These are phyloP conservation scores for Drosophila watanabei DNA, from an alignment of 1,140 invertebrate species.

Conservation along the genomic window DNA sequence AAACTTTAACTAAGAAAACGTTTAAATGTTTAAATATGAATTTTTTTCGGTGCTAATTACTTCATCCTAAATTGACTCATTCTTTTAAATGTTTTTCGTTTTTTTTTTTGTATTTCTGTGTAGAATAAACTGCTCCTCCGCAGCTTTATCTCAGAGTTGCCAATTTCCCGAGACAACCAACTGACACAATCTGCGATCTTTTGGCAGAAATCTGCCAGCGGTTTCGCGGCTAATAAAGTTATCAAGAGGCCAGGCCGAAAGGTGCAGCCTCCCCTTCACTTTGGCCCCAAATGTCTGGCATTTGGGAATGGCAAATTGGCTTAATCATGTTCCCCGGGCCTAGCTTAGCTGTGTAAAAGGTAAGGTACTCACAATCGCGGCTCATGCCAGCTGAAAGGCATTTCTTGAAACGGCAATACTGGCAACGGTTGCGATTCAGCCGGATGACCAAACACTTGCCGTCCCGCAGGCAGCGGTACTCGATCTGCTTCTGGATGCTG, in stretches of 20 bases:
- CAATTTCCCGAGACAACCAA: constrained; percentile 43
- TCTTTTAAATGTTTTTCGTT: neutral
- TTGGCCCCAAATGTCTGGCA: constrained; percentile 38
- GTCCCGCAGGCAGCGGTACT: constrained; percentile 97
- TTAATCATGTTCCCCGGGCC: constrained; percentile 33
- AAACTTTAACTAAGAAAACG: neutral
- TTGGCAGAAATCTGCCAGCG: constrained; percentile 39
- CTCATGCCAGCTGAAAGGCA: constrained; percentile 99
- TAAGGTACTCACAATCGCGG: constrained; percentile 92
- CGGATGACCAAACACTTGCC: constrained; percentile 98
- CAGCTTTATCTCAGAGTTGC: constrained; percentile 31
- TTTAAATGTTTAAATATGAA: neutral
- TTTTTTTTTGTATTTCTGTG: neutral
- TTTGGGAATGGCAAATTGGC: constrained; percentile 27
- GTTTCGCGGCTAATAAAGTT: constrained; percentile 72
- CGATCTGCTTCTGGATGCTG: constrained; percentile 99
- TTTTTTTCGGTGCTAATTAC: neutral
- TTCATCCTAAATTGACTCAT: neutral
- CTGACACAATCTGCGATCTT: constrained; percentile 67
- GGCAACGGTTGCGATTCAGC: constrained; percentile 98
- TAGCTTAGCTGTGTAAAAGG: constrained; percentile 5
- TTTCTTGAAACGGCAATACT: constrained; percentile 99
- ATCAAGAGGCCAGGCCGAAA: constrained; percentile 43
- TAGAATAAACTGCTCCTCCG: constrained; percentile 5
- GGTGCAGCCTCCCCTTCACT: constrained; percentile 71